Evolutionary conservation across 2,888 invertebrate genomes (phyloP).

Genomic region (Drosophila longiperda): DNA sequence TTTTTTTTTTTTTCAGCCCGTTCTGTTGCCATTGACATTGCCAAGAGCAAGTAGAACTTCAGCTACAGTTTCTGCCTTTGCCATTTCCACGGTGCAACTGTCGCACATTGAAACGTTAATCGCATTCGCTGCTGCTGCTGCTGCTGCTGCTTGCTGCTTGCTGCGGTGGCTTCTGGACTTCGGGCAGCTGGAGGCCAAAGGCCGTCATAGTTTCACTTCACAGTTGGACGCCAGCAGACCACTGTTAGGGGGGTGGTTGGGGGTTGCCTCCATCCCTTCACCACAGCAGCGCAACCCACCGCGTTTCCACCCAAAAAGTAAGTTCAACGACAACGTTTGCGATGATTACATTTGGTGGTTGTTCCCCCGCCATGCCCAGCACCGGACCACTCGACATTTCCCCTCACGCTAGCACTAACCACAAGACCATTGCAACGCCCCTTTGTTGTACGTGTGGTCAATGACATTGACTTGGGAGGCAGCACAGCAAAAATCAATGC

Average conservation of each 20-base stretch:
- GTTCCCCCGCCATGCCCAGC: constrained; percentile 29
- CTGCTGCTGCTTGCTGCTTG: constrained; percentile 19
- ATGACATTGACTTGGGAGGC: constrained; percentile 66
- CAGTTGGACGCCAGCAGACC: constrained; percentile 45
- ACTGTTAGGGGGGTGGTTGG: too few relatives aligned
- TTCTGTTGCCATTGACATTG: constrained; percentile 3
- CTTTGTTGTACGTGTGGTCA: constrained; percentile 76
- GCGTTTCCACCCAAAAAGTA: constrained; percentile 16
- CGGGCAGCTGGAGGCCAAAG: constrained; percentile 49
- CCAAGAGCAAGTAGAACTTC: constrained; percentile 12
- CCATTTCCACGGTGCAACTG: constrained; percentile 69
- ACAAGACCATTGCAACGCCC: constrained; percentile 57
- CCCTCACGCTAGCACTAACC: constrained; percentile 7
- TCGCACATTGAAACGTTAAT: constrained; percentile 78
- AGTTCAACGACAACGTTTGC: constrained; percentile 63
- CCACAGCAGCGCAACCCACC: not conserved
- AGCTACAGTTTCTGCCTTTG: constrained; percentile 8
- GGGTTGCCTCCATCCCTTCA: not conserved
- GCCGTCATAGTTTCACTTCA: constrained; percentile 56
- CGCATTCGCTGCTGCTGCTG: constrained; percentile 61
- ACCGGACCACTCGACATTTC: not conserved
- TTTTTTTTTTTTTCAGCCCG: not conserved
- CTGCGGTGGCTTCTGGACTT: constrained; percentile 30
- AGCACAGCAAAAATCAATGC: constrained; percentile 65
- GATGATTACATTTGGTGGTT: constrained; percentile 77